Base-by-base conservation (phyloP, 2,797 vertebrate species). In the Okamejei kenojei region DNA sequence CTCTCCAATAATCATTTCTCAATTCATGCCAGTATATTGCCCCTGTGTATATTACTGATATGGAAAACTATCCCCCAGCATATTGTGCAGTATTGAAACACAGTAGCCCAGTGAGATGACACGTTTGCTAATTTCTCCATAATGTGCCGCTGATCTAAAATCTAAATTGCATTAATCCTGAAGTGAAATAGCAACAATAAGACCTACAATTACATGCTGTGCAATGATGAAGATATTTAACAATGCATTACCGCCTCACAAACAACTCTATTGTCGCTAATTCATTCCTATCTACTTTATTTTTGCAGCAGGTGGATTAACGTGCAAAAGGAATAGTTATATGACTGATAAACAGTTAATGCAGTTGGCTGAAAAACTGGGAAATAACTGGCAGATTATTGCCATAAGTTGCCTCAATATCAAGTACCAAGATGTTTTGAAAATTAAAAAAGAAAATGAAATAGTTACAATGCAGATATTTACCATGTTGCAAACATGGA, bases 271-370 rank as follows among this genome's bases (percentile, higher is more conserved):
- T 76, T 58, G 26, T 73, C n/a, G 38, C 68, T 15, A 92, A 68
- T 92, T 58, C 61, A 88, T 92, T 76, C 58, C 19, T 45, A 73
- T 91, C 65, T 26, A 45, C 26, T 5, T 76, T n/a, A 74, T 45
- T 29, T 74, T 76, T n/a, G 23, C 11, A 76, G 61, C 95, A 98
- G 97, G 96, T 73, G 96, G 95, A 45, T 4, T 35, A 1, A 95
- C 94, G 93, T 0, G 77, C 0, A 93, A 15, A 11, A 93, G 0
- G 17, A 76, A 77, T 94, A 93, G 5, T 7, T 93, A 95, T 19
- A 93, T 97, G 93, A 97, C 97, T 0, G 97, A 98, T 68, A 94
- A 95, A n/a, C 96, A 97, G 95, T 95, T 98, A 90, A 95, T 98
- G 95, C 93, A n/a, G 68, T 94, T 98, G 0, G 97, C 97, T 61